These are phyloP conservation scores for Perca fluviatilis DNA, from an alignment of 2,113 vertebrate species.

Conservation along the genomic window DNA sequence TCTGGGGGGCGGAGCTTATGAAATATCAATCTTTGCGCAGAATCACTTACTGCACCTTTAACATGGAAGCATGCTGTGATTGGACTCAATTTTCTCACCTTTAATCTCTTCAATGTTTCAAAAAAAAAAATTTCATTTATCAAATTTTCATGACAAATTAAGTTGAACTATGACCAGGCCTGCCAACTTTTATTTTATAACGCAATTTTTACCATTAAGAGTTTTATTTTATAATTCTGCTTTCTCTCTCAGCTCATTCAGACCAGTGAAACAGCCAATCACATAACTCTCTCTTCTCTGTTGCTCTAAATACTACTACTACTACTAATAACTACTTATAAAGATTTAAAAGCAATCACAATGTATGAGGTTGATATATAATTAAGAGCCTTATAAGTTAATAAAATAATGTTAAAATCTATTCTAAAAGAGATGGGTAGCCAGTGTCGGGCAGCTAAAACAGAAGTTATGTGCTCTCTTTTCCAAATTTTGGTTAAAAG, in stretches of 20 bases:
- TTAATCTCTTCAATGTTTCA: background rate
- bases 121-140: background rate
- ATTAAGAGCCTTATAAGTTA: no score
- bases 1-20: no score
- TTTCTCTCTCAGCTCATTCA: background rate
- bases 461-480: no score
- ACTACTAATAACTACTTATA: no score
- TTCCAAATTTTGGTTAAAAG: no score
- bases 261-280: background rate
- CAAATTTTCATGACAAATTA: background rate
- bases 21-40: no score
- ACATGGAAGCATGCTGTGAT: conserved; percentile 34
- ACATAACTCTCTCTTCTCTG: background rate
- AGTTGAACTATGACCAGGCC: background rate
- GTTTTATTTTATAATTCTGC: background rate
- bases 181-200: background rate
- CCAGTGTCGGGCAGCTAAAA: no score
- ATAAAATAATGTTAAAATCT: no score
- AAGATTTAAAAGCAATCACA: no score
- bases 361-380: no score
- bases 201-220: background rate
- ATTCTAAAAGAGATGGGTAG: no score
- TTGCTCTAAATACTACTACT: background rate
- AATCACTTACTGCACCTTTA: no score
- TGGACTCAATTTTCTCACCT: background rate